Conservation (phyloP, 2,113 vertebrate genomes). For the Dunckerocampus dactyliophorus region DNA sequence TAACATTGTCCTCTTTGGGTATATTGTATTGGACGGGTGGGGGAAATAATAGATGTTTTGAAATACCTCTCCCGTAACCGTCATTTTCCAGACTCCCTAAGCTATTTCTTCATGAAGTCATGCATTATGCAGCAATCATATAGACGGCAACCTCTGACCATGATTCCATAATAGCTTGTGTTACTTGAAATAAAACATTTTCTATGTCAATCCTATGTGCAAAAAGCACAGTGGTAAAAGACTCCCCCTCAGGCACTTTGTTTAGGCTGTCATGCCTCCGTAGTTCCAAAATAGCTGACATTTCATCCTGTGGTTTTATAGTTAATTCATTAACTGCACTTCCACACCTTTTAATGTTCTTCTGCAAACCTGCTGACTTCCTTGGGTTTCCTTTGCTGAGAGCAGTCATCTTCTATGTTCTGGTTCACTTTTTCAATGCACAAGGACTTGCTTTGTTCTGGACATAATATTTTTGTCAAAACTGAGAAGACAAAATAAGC, state of each 20-base stretch:
- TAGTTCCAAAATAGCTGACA: constrained; percentile 82
- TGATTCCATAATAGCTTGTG: constrained; percentile 89
- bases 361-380: constrained; percentile 80
- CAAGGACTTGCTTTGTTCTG: constrained; percentile 10
- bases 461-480: constrained; percentile 14
- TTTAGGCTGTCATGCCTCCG: constrained; percentile 91
- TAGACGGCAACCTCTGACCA: constrained; percentile 77
- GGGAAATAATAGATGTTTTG: constrained; percentile 52
- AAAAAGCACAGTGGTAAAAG: constrained; percentile 82
- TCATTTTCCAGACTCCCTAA: constrained; percentile 74
- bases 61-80: constrained; percentile 72
- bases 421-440: constrained; percentile 11
- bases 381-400: constrained; percentile 5
- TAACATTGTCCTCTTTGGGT: constrained; percentile 55
- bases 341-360: constrained; percentile 79
- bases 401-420: constrained; percentile 19
- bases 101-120: constrained; percentile 80
- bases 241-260: constrained; percentile 87
- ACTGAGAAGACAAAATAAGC: not conserved
- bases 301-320: constrained; percentile 74
- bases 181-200: constrained; percentile 98
- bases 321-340: constrained; percentile 83
- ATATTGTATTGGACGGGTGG: constrained; percentile 37
- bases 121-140: constrained; percentile 88
- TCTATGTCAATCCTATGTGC: constrained; percentile 86